A percentile compares a stretch with the other conserved stretches of the same genome.
These are phyloP conservation scores for Drosophila chauvacae DNA, from an alignment of 1,140 invertebrate genomes.

Conservation along the genomic window DNA sequence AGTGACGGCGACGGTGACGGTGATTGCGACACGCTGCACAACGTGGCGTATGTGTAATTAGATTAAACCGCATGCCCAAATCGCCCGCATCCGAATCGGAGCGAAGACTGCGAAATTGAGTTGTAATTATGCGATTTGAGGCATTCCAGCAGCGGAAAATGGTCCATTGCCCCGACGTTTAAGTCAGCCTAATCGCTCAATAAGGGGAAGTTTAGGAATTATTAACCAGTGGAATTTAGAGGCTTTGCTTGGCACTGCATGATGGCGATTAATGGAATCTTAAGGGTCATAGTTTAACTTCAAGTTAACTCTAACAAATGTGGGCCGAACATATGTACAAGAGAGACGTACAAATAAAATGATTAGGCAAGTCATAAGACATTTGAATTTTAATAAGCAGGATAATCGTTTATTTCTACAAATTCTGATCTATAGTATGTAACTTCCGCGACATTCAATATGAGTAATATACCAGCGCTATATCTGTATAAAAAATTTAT, in stretches of 20 bases:
- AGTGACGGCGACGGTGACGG: slow-evolving; percentile 26
- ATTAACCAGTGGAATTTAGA: slow-evolving; percentile 18
- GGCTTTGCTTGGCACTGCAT: background rate
- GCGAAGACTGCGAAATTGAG: slow-evolving; percentile 70
- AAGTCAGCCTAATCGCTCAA: slow-evolving; percentile 60
- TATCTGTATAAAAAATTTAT: too few relatives aligned
- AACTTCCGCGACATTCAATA: too few relatives aligned
- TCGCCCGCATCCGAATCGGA: slow-evolving; percentile 61
- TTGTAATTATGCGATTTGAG: slow-evolving; percentile 73
- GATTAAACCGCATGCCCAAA: slow-evolving; percentile 80
- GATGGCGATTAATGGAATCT: background rate
- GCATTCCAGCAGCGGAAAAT: slow-evolving; percentile 60
- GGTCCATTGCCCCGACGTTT: slow-evolving; percentile 10
- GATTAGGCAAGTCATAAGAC: background rate
- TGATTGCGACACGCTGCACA: slow-evolving; percentile 69
- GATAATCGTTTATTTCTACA: too few relatives aligned
- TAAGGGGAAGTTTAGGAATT: slow-evolving; percentile 45
- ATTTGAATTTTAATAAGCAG: background rate
- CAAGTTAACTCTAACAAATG: background rate
- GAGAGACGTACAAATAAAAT: too few relatives aligned
- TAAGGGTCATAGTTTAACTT: background rate
- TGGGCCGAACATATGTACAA: background rate
- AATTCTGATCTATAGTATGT: too few relatives aligned
- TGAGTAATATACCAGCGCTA: too few relatives aligned
- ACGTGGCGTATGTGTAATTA: slow-evolving; percentile 83